phyloP scores from a whole-genome alignment of 1,140 invertebrate genomes.

The Patella vulgata region DNA sequence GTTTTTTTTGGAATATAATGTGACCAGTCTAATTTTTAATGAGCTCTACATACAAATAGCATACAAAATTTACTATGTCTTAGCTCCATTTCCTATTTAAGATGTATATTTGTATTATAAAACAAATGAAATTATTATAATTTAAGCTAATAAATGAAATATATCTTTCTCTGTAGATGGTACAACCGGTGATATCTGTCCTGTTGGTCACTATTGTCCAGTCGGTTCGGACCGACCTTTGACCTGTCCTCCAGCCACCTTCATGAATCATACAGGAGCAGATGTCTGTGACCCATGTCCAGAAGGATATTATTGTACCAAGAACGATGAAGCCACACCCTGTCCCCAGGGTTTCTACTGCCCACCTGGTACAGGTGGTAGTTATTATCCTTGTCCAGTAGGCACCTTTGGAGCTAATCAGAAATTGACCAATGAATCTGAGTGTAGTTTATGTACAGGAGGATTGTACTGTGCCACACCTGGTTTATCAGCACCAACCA shows the following conservation, averaged over 20 bases:
- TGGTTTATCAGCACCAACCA: constrained; percentile 48
- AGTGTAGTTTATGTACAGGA: constrained; percentile 55
- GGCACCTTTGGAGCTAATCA: constrained; percentile 55
- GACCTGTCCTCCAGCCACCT: constrained; percentile 49
- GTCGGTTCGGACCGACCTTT: constrained; percentile 37
- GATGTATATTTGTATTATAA: too few relatives aligned
- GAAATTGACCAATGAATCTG: constrained; percentile 47
- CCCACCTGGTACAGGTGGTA: constrained; percentile 47
- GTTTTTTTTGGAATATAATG: too few relatives aligned
- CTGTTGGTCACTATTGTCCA: constrained; percentile 59
- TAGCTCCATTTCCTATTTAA: too few relatives aligned
- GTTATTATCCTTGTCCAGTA: constrained; percentile 51
- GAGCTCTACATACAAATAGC: too few relatives aligned
- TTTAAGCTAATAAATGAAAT: too few relatives aligned
- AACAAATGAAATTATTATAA: too few relatives aligned
- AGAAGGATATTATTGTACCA: constrained; percentile 53
- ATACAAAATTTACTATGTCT: too few relatives aligned
- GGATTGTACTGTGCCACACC: constrained; percentile 56
- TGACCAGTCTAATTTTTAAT: too few relatives aligned
- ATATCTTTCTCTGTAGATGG: constrained; percentile 58
- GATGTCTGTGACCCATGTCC: constrained; percentile 54
- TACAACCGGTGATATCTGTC: constrained; percentile 57
- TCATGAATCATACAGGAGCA: constrained; percentile 61
- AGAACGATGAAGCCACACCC: constrained; percentile 46
- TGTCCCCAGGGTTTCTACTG: constrained; percentile 61